Conservation (phyloP, 2,888 invertebrate species). For the Eumerus sabulonum region DNA sequence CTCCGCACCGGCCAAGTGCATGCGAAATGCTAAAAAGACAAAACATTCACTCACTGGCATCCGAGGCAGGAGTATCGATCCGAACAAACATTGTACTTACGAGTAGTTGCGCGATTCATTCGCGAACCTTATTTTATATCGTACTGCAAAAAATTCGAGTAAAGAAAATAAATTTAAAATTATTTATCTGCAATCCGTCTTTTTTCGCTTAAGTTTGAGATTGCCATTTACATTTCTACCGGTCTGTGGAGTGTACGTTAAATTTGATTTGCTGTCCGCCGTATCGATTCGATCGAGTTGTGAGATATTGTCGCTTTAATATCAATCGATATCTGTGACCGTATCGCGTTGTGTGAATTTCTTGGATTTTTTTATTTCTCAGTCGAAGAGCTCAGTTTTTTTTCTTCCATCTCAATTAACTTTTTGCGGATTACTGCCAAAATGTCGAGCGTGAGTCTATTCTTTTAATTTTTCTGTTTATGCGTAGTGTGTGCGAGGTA, state of each 20-base stretch:
- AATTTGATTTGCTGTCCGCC: constrained; percentile 33
- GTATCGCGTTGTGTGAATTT: constrained; percentile 22
- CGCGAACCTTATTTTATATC: constrained; percentile 30
- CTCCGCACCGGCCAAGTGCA: constrained; percentile 45
- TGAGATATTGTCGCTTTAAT: constrained; percentile 46
- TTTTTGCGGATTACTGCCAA: constrained; percentile 37
- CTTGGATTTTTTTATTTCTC: constrained; percentile 4
- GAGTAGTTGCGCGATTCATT: constrained; percentile 20
- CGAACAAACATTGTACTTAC: constrained; percentile 4
- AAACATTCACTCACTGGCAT: constrained; percentile 52
- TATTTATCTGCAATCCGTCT: neutral
- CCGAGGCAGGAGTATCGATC: constrained; percentile 39
- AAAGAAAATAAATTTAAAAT: constrained; percentile 23
- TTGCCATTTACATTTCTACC: too few relatives aligned
- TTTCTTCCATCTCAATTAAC: constrained; percentile 13
- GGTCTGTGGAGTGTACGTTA: constrained; percentile 38
- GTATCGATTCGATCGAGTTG: constrained; percentile 51
- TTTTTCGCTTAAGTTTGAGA: too few relatives aligned
- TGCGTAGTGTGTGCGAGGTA: neutral
- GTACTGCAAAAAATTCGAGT: constrained; percentile 2
- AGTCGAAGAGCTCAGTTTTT: constrained; percentile 1
- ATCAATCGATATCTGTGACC: constrained; percentile 34
- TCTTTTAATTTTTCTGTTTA: neutral
- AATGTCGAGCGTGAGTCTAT: constrained; percentile 62
- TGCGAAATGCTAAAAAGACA: constrained; percentile 45